Evolutionary conservation across 30 jellyfish, hydroid and myxozoan species (phyloP).

Genomic region (Aurelia sp.): DNA sequence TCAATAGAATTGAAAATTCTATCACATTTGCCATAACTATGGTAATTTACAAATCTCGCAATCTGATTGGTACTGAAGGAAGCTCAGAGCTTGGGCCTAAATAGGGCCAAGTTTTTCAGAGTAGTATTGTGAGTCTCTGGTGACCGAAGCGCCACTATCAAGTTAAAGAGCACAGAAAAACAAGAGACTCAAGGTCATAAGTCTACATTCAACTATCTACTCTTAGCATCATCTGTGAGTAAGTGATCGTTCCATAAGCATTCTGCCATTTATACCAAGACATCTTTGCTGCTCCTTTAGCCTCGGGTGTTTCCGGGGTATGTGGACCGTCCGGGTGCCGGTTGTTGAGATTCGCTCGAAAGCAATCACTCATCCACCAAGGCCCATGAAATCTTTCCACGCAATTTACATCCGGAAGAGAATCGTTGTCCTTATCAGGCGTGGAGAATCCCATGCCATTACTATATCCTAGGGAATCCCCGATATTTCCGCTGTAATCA

Average conservation of each 20-base stretch:
- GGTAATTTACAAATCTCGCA: no score
- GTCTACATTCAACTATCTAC: neutral
- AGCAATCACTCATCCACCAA: conserved; percentile 58
- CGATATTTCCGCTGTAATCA: conserved; percentile 32
- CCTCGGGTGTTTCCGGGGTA: conserved; percentile 27
- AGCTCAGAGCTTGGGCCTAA: neutral
- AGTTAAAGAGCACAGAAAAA: no score
- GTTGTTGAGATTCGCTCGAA: conserved; percentile 33
- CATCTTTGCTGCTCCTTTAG: conserved; percentile 47
- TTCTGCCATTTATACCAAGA: conserved; percentile 28
- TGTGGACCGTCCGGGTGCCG: conserved; percentile 11
- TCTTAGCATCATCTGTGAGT: conserved; percentile 58
- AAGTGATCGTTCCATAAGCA: conserved; percentile 23
- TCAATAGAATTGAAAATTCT: no score
- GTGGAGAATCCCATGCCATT: conserved; percentile 42
- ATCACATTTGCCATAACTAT: no score
- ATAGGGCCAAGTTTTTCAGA: neutral
- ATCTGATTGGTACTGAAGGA: no score
- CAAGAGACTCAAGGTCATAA: neutral
- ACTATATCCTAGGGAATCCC: conserved; percentile 38
- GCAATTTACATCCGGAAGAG: neutral
- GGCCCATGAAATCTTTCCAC: conserved; percentile 32
- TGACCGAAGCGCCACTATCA: neutral
- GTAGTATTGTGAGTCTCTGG: no score
- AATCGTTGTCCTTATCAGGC: conserved; percentile 58